Evolutionary conservation across 2,888 invertebrate genomes (phyloP).

Genomic region (Hirtodrosophila trivittata): DNA sequence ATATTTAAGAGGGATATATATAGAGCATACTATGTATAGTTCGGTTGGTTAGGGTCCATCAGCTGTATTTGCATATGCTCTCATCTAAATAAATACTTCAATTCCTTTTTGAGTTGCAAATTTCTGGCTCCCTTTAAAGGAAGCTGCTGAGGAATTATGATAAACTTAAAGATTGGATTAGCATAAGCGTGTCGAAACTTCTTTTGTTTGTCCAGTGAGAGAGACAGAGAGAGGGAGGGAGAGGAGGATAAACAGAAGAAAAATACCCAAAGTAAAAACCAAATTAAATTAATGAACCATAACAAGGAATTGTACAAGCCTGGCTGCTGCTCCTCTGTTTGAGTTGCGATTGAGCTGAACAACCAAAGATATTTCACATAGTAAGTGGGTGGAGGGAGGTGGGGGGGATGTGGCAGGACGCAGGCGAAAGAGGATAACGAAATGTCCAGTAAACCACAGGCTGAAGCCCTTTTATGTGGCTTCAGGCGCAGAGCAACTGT

Average conservation of each 20-base stretch:
- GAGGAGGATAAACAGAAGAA: background rate
- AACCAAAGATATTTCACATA: background rate
- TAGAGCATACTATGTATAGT: too few relatives aligned
- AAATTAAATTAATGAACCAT: constrained; percentile 73
- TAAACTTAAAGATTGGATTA: constrained; percentile 51
- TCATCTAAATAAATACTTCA: too few relatives aligned
- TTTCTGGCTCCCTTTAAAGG: constrained; percentile 6
- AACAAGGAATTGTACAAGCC: constrained; percentile 53
- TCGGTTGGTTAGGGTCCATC: too few relatives aligned
- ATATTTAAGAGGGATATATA: background rate
- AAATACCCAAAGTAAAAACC: constrained; percentile 43
- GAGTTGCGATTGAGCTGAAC: constrained; percentile 43
- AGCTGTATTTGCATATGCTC: too few relatives aligned
- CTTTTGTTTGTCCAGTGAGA: constrained; percentile 35
- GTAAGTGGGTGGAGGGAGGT: background rate
- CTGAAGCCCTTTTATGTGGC: constrained; percentile 61
- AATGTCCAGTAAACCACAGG: constrained; percentile 33
- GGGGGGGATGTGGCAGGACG: background rate
- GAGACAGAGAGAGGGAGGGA: background rate
- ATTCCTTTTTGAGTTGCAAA: background rate
- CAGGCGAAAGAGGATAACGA: background rate
- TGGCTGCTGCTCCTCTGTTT: constrained; percentile 50
- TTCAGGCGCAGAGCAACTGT: constrained; percentile 53
- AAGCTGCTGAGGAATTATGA: constrained; percentile 37
- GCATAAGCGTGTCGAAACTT: constrained; percentile 60